Evolutionary conservation across 2,888 invertebrate species (phyloP), one percentile per base, ranked within the genome.

Genomic region (Apoda limacodes): DNA sequence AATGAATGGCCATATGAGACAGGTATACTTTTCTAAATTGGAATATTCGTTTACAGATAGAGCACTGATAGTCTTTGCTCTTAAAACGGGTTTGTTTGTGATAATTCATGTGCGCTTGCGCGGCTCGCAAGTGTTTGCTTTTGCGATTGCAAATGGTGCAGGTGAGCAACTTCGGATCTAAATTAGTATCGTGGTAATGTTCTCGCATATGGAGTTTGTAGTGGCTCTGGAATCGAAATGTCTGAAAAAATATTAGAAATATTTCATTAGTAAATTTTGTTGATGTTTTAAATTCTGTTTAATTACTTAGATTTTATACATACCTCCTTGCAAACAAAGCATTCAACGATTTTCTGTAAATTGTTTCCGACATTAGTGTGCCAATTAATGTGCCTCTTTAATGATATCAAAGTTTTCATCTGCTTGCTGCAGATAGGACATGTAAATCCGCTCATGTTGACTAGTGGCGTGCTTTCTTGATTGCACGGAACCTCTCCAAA

Each of bases 21-120:
- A 78, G 61, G 35, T 80, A 76, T 2, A 78, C 75, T 35, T 68
- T 69, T 1, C 76, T 44, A 41, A 55, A 47, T 35, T 76, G 74
- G 51, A 80, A 81, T n/a, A 78, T 60, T 11, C 68, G 51, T 36
- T 74, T 71, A 55, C 82, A 82, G 28, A 82, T 71, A 19, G 76
- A 66, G 46, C 82, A 82, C 48, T 72, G 65, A 48, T 81, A 81
- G 59, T 80, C 80, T 21, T 74, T 71, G 50, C 55, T 67, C 46
- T 75, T 60, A 58, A 78, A 78, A 32, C 80, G 68, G 0, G 71
- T 80, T 39, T 80, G 80, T 35, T 75, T 74, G 59, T 82, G 82
- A 58, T 52, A 82, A 50, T 66, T 72, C 66, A 68, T 70, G 52
- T 82, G 82, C 13, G 64, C 64, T 39, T 66, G 68, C 22, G 80